These are phyloP conservation scores for Cheilosia grossa DNA, from an alignment of 2,888 invertebrate genomes.

Conservation along the genomic window DNA sequence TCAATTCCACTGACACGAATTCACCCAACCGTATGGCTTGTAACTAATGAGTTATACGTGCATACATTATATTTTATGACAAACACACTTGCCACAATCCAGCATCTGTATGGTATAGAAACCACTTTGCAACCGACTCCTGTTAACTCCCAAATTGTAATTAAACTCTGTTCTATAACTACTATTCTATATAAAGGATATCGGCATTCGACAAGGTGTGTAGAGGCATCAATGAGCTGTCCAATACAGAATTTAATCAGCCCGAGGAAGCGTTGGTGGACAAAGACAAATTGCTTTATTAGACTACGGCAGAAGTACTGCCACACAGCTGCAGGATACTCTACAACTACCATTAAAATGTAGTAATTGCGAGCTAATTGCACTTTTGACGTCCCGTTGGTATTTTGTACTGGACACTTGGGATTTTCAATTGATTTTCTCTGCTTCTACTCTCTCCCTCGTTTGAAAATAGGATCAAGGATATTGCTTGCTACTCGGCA, in stretches of 20 bases:
- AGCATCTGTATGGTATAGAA: neutral
- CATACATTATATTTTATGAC: conserved; percentile 27
- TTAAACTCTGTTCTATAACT: conserved; percentile 16
- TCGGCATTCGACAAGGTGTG: conserved; percentile 22
- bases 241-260: conserved; percentile 38
- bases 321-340: conserved; percentile 6
- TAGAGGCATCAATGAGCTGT: conserved; percentile 23
- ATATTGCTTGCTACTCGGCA: conserved; percentile 7
- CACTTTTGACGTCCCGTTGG: conserved; percentile 47
- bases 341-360: conserved; percentile 34
- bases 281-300: conserved; percentile 60
- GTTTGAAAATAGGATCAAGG: conserved; percentile 1
- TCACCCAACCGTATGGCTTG: neutral
- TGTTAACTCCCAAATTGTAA: conserved; percentile 22
- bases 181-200: neutral
- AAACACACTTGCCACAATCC: conserved; percentile 20
- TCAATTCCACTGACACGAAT: neutral
- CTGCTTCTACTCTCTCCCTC: neutral
- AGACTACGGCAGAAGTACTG: conserved; percentile 24
- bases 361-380: conserved; percentile 64
- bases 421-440: conserved; percentile 47
- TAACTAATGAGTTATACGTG: neutral
- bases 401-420: conserved; percentile 41
- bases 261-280: conserved; percentile 21
- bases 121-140: neutral